phyloP scores from a whole-genome alignment of 1,140 invertebrate species.

The Apis mellifera region Amel_HAv3.1 CM009946.2:6800501-6801000 shows the following conservation, averaged over 20 bases:
- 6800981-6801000: too few species aligned
- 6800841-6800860: neutral
- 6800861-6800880: too few species aligned
- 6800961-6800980: too few species aligned
- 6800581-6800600: conserved; percentile 51
- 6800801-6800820: neutral
- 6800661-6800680: conserved; percentile 18
- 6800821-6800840: neutral
- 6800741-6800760: conserved; percentile 25
- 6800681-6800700: neutral
- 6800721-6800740: neutral
- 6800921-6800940: too few species aligned
- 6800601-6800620: conserved; percentile 22
- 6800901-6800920: too few species aligned
- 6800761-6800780: conserved; percentile 33
- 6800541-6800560: conserved; percentile 48
- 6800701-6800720: too few species aligned
- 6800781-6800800: conserved; percentile 32
- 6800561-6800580: conserved; percentile 50
- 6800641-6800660: conserved; percentile 26
- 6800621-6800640: conserved; percentile 42
- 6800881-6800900: too few species aligned
- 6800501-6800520: conserved; percentile 18
- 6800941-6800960: neutral
- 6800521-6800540: conserved; percentile 54